Evolutionary conservation across 1,140 invertebrate species (phyloP).

Genomic region (Drosophila auraria): DNA sequence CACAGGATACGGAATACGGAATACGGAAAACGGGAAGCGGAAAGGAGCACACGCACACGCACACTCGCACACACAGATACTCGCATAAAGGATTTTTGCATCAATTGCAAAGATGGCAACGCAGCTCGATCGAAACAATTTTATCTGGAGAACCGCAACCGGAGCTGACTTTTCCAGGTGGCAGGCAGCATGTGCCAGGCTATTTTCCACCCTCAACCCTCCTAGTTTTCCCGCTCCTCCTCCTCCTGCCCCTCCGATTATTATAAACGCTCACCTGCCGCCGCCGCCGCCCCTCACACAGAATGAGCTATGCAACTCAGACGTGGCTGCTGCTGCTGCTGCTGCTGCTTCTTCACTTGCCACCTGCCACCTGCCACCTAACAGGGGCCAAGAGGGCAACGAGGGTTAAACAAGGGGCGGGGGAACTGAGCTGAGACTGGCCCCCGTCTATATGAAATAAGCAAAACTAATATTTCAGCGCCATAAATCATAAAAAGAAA

Average conservation of each 20-base stretch:
- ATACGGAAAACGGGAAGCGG: constrained; percentile 5
- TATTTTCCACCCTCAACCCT: neutral
- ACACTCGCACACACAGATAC: constrained; percentile 5
- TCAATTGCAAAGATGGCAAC: constrained; percentile 57
- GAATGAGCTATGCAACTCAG: constrained; percentile 72
- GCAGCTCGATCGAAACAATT: constrained; percentile 51
- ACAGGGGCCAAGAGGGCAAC: no score
- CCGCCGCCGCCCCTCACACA: constrained; percentile 15
- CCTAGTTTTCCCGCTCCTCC: no score
- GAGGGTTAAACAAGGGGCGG: constrained; percentile 7
- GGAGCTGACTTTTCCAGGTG: constrained; percentile 12
- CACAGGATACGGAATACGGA: constrained; percentile 3
- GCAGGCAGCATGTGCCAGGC: constrained; percentile 16
- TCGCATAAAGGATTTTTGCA: constrained; percentile 70
- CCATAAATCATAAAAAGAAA: constrained; percentile 80
- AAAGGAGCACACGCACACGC: constrained; percentile 11
- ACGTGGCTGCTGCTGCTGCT: constrained; percentile 59
- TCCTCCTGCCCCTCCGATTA: constrained; percentile 47
- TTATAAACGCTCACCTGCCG: constrained; percentile 64
- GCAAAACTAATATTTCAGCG: constrained; percentile 79
- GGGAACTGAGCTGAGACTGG: constrained; percentile 21
- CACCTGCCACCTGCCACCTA: constrained; percentile 15
- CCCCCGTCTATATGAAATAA: constrained; percentile 69
- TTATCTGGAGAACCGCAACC: constrained; percentile 28
- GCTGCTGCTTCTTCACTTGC: constrained; percentile 21